These are phyloP conservation scores for Lasioglossum malachurum DNA, from an alignment of 2,888 invertebrate species.

Conservation along the genomic window DNA sequence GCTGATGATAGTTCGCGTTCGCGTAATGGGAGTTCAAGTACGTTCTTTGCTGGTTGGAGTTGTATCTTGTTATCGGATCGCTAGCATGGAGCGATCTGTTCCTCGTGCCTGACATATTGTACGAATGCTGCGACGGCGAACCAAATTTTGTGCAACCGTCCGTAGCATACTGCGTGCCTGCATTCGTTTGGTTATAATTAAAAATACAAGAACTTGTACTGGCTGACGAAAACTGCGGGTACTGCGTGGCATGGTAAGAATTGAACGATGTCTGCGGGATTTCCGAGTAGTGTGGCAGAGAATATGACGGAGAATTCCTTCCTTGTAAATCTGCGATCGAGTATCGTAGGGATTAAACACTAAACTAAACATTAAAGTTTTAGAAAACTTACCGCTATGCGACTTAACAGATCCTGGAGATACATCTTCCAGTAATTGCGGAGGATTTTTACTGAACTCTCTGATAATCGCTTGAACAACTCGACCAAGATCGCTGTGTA, in stretches of 20 bases:
- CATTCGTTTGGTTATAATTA: slow-evolving; percentile 81
- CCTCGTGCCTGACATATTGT: slow-evolving; percentile 64
- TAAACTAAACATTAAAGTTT: no score
- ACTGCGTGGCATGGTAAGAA: slow-evolving; percentile 79
- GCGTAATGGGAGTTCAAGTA: slow-evolving; percentile 78
- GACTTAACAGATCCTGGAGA: slow-evolving; percentile 74
- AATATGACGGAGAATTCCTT: slow-evolving; percentile 80
- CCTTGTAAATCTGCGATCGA: slow-evolving; percentile 78
- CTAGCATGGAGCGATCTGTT: slow-evolving; percentile 69
- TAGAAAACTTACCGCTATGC: slow-evolving; percentile 76
- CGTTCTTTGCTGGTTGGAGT: slow-evolving; percentile 76
- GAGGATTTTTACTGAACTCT: slow-evolving; percentile 90
- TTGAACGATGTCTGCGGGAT: slow-evolving; percentile 79
- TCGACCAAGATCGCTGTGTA: slow-evolving; percentile 92
- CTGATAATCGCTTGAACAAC: slow-evolving; percentile 93
- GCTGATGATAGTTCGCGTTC: slow-evolving; percentile 77
- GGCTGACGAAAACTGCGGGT: slow-evolving; percentile 79
- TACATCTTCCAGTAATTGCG: slow-evolving; percentile 84
- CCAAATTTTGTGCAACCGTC: slow-evolving; percentile 70
- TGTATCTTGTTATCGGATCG: slow-evolving; percentile 73
- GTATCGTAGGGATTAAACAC: not conserved
- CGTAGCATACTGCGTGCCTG: slow-evolving; percentile 69
- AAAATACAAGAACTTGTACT: slow-evolving; percentile 78
- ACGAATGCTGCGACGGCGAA: slow-evolving; percentile 74
- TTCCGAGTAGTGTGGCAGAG: slow-evolving; percentile 79